Percentiles rank a stretch among this genome's conserved stretches.
phyloP scores from a whole-genome alignment of 2,113 vertebrate species.

The Macrotis lagotis region DNA sequence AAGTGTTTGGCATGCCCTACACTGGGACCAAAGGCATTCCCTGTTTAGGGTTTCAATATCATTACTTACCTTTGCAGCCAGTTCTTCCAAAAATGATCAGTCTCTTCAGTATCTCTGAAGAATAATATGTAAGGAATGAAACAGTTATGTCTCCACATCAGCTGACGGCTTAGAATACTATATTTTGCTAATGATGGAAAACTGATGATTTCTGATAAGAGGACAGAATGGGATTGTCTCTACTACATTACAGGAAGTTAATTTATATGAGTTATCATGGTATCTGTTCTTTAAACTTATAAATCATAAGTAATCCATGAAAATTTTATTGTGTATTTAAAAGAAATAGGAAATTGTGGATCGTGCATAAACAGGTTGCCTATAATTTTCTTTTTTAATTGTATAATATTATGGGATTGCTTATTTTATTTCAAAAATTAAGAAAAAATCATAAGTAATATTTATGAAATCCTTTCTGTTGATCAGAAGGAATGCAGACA shows the following conservation, averaged over 20 bases:
- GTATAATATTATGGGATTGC: no score
- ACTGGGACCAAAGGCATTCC: neutral
- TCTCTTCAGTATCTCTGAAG: neutral
- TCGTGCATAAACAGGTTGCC: no score
- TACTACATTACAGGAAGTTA: neutral
- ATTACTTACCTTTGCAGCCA: neutral
- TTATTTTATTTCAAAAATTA: neutral
- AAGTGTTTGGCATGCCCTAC: neutral
- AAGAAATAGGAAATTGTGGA: no score
- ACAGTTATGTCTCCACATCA: neutral
- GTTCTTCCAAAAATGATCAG: neutral
- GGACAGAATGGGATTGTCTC: neutral
- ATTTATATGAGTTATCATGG: neutral
- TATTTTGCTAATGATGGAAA: neutral
- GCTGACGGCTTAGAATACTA: neutral
- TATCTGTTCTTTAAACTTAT: neutral
- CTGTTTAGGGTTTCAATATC: neutral
- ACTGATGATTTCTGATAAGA: neutral
- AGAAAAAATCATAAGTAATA: no score
- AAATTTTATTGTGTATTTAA: no score
- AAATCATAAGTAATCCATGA: neutral
- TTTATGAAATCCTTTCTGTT: no score
- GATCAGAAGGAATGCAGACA: neutral
- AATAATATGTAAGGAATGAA: neutral
- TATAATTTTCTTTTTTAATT: no score